Evolutionary conservation across 2,888 invertebrate genomes (phyloP), one percentile per base, ranked within the genome.

Genomic region (Belgica antarctica): DNA sequence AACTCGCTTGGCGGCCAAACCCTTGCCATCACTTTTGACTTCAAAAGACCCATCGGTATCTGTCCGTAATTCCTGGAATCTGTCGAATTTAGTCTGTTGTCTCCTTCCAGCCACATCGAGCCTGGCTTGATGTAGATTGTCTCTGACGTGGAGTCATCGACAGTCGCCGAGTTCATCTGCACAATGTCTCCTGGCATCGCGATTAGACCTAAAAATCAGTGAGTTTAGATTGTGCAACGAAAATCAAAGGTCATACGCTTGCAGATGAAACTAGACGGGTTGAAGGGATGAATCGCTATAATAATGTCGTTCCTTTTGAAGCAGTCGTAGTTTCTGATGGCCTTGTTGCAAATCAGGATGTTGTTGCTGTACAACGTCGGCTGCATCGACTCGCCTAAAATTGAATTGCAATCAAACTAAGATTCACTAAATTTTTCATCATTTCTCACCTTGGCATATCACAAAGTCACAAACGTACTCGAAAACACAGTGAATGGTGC

Each of bases 401-500:
- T 22, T 3, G 10, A 3, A 22, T n/a, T n/a, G n/a, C 24, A 17
- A 4, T 27, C 1, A 22, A 22, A 31, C 57, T 57, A 27, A 62
- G 15, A 34, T 46, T 46, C 4, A n/a, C 4, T 17, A 12, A 65
- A 24, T 46, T 12, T 15, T 36, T 19, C 12, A 52, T 52, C 8
- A 52, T 8, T 25, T 19, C 17, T 27, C 15, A 68, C 68, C 68
- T 0, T 52, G 57, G 28, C 68, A 68, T 10, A 68, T 31, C 10
- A 68, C 68, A 34, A 68, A 68, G 34, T 68, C 68, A 57, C 28
- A 25, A 8, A 68, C 31, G 52, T 68, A 68, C 34, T 68, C 68
- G 31, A 68, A 68, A 7, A 68, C 31, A 12, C 52, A 52, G 22
- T 68, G 68, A 15, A 68, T 7, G 19, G 68, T 68, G 34, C 68